A percentile compares a stretch with the other conserved stretches of the same genome.
Evolutionary conservation across 1,140 invertebrate genomes (phyloP).

Genomic region (Coptotermes formosanus): DNA sequence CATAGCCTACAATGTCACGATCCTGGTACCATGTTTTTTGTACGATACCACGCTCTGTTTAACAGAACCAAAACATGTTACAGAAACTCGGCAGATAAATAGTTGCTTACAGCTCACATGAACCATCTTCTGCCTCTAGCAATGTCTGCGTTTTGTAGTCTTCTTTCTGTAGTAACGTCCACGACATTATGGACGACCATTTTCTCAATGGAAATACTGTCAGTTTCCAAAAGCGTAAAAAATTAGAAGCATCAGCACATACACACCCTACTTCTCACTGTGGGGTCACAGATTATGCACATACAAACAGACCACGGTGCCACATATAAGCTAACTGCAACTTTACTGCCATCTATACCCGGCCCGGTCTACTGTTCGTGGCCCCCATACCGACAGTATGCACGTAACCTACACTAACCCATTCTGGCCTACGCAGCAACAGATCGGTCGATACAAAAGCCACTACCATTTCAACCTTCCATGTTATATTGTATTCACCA

Average conservation of each 20-base stretch:
- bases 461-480: too few relatives aligned
- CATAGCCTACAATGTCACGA: not conserved
- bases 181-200: conserved; percentile 9
- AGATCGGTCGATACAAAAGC: too few relatives aligned
- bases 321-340: too few relatives aligned
- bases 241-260: not conserved
- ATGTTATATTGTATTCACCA: too few relatives aligned
- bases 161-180: not conserved
- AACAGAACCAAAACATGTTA: not conserved
- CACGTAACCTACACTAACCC: too few relatives aligned
- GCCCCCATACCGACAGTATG: too few relatives aligned
- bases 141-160: not conserved
- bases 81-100: not conserved
- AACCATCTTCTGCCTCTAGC: not conserved
- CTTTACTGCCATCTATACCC: too few relatives aligned
- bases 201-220: not conserved
- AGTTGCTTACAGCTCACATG: not conserved
- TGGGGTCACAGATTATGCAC: too few relatives aligned
- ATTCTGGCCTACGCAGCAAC: too few relatives aligned
- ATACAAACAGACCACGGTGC: too few relatives aligned
- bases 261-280: not conserved
- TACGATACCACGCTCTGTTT: not conserved
- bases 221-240: not conserved
- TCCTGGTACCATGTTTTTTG: not conserved
- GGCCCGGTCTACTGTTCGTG: too few relatives aligned